Base-by-base conservation (phyloP, 2,113 vertebrate species). In the Pedetes capensis region DNA sequence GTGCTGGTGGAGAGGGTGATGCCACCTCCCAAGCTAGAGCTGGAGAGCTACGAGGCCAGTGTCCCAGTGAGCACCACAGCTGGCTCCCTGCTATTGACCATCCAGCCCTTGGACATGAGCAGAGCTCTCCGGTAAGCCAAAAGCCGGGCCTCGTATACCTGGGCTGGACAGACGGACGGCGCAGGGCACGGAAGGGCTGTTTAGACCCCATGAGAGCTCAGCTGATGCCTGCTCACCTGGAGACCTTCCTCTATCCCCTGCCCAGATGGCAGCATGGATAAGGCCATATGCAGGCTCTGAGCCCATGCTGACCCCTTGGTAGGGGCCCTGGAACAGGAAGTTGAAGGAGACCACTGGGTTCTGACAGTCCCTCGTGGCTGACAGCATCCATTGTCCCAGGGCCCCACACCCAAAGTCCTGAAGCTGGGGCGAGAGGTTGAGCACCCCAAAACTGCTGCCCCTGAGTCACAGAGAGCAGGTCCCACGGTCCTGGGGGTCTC, bases 41-140 rank as follows among this genome's bases (percentile, higher is more conserved):
- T 88, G 39, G 84, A 95, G 34, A 93, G 76, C 87, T 97, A 97
- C 0, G 78, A 97, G 59, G 75, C 95, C 81, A 96, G 81, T 0
- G 32, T 97, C 32, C 95, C 95, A 1, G 37, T 97, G 68, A 94
- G 90, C 53, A 27, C 47, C 17, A 96, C 96, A 51, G 90, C 93
- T 0, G 96, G 97, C 57, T 96, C 96, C 72, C 53, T 94, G 51
- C 81, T 97, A 72, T 85, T 97, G 87, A 97, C 96, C 13, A 55
- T 97, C n/a, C 87, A 61, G 23, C 55, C 90, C 25, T 78, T 57
- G 6, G 78, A 94, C 34, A 11, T 20, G 42, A 95, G 47, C 87
- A 76, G 47, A 76, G 14, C 95, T 3, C 84, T 97, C 95, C 96
- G 97, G 97, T 97, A 49, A 97, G 95, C 64, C 37, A 29, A 55